Evolutionary conservation across 2,797 vertebrate genomes (phyloP), one percentile per base, ranked within the genome.

Genomic region (Phrynocephalus guinanensis): DNA sequence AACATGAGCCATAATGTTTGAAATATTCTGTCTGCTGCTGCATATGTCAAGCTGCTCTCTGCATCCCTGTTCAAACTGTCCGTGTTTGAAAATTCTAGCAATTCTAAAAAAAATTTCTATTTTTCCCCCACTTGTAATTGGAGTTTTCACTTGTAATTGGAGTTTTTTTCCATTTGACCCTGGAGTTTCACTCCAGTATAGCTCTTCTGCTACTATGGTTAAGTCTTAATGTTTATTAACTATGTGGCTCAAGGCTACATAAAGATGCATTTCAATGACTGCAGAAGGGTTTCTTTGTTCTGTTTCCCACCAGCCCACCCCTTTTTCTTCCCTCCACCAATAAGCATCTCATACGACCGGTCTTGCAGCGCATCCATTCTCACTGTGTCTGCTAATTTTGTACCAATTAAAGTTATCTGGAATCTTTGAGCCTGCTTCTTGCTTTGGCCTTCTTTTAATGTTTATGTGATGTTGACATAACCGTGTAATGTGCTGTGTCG

Each of bases 401-500:
- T 95, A 94, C 86, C n/a, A 82, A 85, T 86, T 91, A 90, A 90
- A 90, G 30, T 84, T 91, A 94, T n/a, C 71, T 87, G 86, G 81
- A 90, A 89, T 92, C 60, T 91, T 24, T 88, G 87, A 82, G 73
- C 86, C 86, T 94, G 93, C 82, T 88, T 63, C 77, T 92, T 86
- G 76, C 91, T 82, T 93, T 75, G 28, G 86, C 15, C 91, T 87
- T 88, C 73, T 89, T 90, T 82, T 87, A 90, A 79, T 87, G 86
- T 13, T 78, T 15, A 50, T 10, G 28, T 79, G 30, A 33, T 7
- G 1, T 28, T 18, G 16, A 15, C 2, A 18, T 28, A 11, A 24
- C 71, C 30, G 26, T 24, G 13, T 48, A 28, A 28, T 38, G 8
- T 52, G 44, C 44, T 67, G 20, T 63, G 72, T 20, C 60, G 7